phyloP scores from a whole-genome alignment of 2,113 vertebrate genomes.

The Scalopus aquaticus region DNA sequence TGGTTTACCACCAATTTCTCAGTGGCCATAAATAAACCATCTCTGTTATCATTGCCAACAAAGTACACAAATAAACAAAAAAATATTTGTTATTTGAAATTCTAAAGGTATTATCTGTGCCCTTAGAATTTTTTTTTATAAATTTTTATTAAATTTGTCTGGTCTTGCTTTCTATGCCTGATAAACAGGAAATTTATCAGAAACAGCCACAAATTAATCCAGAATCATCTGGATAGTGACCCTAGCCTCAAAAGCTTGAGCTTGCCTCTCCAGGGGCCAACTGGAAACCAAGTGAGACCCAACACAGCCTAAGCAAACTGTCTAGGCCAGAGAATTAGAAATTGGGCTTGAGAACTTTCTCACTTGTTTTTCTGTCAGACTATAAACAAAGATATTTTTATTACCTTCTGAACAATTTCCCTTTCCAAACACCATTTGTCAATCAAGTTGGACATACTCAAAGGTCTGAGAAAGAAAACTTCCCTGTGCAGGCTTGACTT shows the following conservation, averaged over 20 bases:
- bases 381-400: slow-evolving; percentile 68
- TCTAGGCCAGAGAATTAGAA: background rate
- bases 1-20: slow-evolving; percentile 11
- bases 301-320: background rate
- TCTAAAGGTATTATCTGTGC: background rate
- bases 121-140: background rate
- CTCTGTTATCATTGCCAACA: background rate
- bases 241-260: background rate
- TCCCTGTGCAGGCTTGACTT: background rate
- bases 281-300: background rate
- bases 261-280: background rate
- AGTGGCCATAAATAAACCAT: background rate
- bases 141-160: background rate
- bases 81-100: background rate
- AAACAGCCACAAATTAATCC: slow-evolving; percentile 26
- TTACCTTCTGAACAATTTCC: slow-evolving; percentile 64
- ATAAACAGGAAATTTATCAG: background rate
- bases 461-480: slow-evolving; percentile 9
- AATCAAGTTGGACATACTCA: slow-evolving; percentile 35
- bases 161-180: background rate
- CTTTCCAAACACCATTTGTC: slow-evolving; percentile 70
- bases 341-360: slow-evolving; percentile 40
- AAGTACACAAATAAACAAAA: background rate
- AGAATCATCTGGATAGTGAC: background rate
- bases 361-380: slow-evolving; percentile 38